phyloP scores from a whole-genome alignment of 2,113 vertebrate genomes.

The Tenebrosternarchus preto region DNA sequence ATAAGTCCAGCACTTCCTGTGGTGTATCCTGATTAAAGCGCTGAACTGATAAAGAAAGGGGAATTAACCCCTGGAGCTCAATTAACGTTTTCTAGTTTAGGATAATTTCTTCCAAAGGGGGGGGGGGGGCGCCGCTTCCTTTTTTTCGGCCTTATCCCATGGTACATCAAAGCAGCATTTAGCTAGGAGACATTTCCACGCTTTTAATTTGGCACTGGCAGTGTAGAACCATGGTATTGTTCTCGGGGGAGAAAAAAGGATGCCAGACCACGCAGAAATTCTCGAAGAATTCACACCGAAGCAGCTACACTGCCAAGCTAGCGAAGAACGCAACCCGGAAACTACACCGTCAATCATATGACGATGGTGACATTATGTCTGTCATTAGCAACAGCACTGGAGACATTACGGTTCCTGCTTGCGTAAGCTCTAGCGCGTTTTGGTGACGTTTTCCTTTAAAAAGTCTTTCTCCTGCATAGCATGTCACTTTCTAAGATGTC shows the following conservation, averaged over 20 bases:
- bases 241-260: slow-evolving; percentile 56
- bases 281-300: slow-evolving; percentile 7
- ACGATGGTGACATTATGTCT: neutral
- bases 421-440: neutral
- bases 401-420: neutral
- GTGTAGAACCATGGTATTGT: slow-evolving; percentile 59
- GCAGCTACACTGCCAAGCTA: neutral
- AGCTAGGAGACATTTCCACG: slow-evolving; percentile 60
- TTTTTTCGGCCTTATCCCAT: slow-evolving; percentile 50
- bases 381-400: too few relatives aligned
- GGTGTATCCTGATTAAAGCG: slow-evolving; percentile 63
- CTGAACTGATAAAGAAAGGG: slow-evolving; percentile 58
- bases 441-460: neutral
- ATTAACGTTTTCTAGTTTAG: slow-evolving; percentile 74
- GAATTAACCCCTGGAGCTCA: slow-evolving; percentile 74
- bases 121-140: slow-evolving; percentile 63
- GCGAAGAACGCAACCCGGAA: neutral
- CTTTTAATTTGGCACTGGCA: slow-evolving; percentile 62
- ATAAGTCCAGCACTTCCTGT: slow-evolving; percentile 59
- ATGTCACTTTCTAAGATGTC: neutral
- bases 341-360: neutral
- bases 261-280: neutral
- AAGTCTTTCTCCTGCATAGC: neutral
- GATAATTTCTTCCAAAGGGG: slow-evolving; percentile 69
- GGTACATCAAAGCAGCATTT: slow-evolving; percentile 70